Conservation (phyloP, 2,888 invertebrate species). For the Schrankia costaestrigalis region DNA sequence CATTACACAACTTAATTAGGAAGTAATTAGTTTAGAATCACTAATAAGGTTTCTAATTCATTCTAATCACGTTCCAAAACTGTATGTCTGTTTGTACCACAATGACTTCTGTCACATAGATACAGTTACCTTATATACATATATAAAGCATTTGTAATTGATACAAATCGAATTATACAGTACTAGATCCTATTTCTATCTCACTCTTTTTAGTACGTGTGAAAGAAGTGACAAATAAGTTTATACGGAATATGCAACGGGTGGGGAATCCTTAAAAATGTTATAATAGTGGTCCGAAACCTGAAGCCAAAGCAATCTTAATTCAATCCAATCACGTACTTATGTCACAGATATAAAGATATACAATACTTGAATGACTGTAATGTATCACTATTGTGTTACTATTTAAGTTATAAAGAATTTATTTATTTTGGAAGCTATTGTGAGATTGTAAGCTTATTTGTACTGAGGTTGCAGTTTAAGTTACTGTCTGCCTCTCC, state of each 20-base stretch:
- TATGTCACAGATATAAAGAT: constrained; percentile 13
- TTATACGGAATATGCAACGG: not conserved
- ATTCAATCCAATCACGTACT: constrained; percentile 36
- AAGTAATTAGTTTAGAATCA: constrained; percentile 6
- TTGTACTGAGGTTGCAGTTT: no score
- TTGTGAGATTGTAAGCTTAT: no score
- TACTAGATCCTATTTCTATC: constrained; percentile 20
- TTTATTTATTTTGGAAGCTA: no score
- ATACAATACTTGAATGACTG: no score
- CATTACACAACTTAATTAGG: not conserved
- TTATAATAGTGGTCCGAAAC: constrained; percentile 18
- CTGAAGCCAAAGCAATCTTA: constrained; percentile 30
- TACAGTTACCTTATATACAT: not conserved
- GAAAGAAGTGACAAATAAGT: constrained; percentile 14
- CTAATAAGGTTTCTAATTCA: constrained; percentile 17
- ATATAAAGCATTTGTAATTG: constrained; percentile 26
- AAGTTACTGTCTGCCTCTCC: no score
- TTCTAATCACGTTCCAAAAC: constrained; percentile 12
- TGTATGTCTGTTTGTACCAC: no score
- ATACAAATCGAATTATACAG: constrained; percentile 33
- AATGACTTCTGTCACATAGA: constrained; percentile 12
- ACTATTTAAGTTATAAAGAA: no score
- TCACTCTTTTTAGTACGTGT: constrained; percentile 1
- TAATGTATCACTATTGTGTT: no score
- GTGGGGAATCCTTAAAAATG: constrained; percentile 27